A percentile compares a stretch with the other conserved stretches of the same genome.
These are phyloP conservation scores for Liasis olivaceus DNA, from an alignment of 2,797 vertebrate genomes.

Conservation along the genomic window DNA sequence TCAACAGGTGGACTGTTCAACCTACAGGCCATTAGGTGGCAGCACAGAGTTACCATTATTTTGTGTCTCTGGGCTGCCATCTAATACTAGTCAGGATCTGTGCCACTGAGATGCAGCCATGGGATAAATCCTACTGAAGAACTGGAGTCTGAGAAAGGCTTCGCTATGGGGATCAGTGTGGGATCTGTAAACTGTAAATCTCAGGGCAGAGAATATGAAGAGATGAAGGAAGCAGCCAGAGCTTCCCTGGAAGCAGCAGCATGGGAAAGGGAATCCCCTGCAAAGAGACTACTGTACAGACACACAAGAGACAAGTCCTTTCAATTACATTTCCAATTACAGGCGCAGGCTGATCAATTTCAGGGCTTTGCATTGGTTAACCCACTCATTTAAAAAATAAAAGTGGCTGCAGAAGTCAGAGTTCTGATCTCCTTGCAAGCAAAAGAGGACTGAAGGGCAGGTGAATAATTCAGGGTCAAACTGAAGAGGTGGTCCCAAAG, in stretches of 20 bases:
- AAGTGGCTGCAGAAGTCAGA: neutral
- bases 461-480: neutral
- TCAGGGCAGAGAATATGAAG: neutral
- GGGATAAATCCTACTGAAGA: neutral
- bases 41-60: neutral
- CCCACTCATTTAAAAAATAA: neutral
- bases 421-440: neutral
- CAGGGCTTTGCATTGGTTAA: neutral
- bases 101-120: neutral
- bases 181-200: neutral
- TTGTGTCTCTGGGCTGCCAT: neutral
- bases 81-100: neutral
- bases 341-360: neutral
- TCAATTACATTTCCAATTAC: neutral
- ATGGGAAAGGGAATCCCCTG: neutral
- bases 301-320: neutral
- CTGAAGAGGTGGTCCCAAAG: neutral
- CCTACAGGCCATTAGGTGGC: neutral
- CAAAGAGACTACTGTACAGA: neutral
- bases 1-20: neutral
- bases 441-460: neutral
- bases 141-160: neutral
- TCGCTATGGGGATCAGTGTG: neutral
- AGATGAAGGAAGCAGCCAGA: neutral
- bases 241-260: neutral